Conservation (phyloP, 2,888 invertebrate species). For the Himalopsyche kuldschensis region DNA sequence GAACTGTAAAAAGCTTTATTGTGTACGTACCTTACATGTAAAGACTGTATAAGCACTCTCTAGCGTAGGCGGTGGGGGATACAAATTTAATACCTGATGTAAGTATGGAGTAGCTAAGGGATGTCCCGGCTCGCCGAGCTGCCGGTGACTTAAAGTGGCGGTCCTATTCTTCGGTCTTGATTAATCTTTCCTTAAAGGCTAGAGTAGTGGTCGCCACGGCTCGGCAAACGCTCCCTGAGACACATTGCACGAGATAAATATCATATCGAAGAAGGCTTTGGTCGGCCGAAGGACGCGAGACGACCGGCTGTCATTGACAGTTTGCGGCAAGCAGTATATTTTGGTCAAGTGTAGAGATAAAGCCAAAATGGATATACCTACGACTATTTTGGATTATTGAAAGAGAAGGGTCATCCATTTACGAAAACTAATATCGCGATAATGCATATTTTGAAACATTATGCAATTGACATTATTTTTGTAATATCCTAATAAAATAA, state of each 20-base stretch:
- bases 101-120: slow-evolving; percentile 2
- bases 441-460: too few species aligned
- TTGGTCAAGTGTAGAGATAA: slow-evolving; percentile 3
- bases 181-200: slow-evolving; percentile 30
- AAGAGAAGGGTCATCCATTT: too few species aligned
- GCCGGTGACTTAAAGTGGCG: slow-evolving; percentile 35
- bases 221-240: not conserved
- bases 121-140: not conserved
- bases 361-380: not conserved
- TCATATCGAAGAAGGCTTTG: slow-evolving; percentile 31
- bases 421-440: too few species aligned
- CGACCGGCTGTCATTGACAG: slow-evolving; percentile 35
- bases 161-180: slow-evolving; percentile 33
- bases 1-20: too few species aligned
- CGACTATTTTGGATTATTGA: not conserved
- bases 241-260: slow-evolving; percentile 34
- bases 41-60: not conserved
- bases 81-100: not conserved
- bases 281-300: slow-evolving; percentile 25
- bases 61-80: not conserved
- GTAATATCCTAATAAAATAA: too few species aligned
- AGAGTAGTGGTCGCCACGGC: not conserved
- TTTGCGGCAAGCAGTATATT: slow-evolving; percentile 29
- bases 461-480: too few species aligned
- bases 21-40: too few species aligned